These are phyloP conservation scores for Teleogryllus occipitalis DNA, from an alignment of 1,140 invertebrate genomes.

Conservation along the genomic window DNA sequence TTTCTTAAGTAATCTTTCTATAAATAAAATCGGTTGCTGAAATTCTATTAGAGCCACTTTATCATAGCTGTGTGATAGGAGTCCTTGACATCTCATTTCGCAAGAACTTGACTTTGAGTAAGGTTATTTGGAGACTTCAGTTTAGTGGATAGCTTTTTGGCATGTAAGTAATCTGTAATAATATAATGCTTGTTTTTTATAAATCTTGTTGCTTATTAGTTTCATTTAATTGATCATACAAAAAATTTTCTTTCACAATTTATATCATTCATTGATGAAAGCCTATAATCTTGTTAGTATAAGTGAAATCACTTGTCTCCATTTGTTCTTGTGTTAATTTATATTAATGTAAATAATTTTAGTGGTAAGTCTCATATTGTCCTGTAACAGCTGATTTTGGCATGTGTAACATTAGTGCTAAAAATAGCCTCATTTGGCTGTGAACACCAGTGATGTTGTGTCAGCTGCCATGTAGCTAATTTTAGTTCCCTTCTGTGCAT, in stretches of 20 bases:
- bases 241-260: background rate
- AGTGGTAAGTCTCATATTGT: background rate
- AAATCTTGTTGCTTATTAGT: background rate
- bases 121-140: too few relatives aligned
- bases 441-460: background rate
- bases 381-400: constrained; percentile 15
- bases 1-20: too few relatives aligned
- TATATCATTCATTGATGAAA: background rate
- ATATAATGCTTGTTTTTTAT: background rate
- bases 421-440: background rate
- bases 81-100: too few relatives aligned
- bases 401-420: constrained; percentile 5
- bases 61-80: too few relatives aligned
- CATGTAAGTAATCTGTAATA: too few relatives aligned
- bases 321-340: background rate
- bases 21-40: too few relatives aligned
- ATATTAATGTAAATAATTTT: background rate
- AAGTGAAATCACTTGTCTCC: background rate
- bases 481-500: background rate
- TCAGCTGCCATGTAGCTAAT: constrained; percentile 9
- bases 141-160: too few relatives aligned
- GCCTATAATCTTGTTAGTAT: background rate
- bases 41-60: too few relatives aligned
- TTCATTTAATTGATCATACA: background rate
- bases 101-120: too few relatives aligned